Conservation (phyloP, 2,113 vertebrate genomes). For the Empidonax alnorum region DNA sequence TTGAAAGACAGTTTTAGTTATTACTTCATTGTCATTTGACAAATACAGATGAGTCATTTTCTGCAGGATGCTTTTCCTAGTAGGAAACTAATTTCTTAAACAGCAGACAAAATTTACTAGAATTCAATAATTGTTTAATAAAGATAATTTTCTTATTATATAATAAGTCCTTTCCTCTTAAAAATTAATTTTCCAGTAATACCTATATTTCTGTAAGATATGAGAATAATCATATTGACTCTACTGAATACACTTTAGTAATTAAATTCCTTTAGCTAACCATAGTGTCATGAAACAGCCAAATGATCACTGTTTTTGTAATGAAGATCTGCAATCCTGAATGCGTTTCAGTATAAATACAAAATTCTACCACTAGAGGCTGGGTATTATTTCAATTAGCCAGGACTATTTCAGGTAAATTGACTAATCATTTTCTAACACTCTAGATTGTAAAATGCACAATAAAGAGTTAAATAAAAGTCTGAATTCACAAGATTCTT, state of each 20-base stretch:
- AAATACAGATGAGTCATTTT: neutral
- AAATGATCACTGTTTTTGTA: neutral
- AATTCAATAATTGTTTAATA: neutral
- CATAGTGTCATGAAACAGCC: neutral
- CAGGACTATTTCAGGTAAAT: neutral
- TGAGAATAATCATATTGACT: neutral
- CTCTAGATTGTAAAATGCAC: neutral
- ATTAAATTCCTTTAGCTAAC: neutral
- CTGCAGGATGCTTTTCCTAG: neutral
- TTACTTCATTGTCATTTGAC: neutral
- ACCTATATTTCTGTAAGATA: neutral
- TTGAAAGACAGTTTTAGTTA: neutral
- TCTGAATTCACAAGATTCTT: neutral
- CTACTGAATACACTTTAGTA: neutral
- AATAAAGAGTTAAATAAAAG: neutral
- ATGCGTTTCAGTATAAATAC: neutral
- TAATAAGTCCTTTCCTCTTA: neutral
- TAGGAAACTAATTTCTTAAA: neutral
- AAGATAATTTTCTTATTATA: neutral
- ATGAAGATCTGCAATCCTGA: neutral
- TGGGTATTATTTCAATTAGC: neutral
- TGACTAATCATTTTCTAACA: neutral
- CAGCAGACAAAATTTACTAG: neutral
- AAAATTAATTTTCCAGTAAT: conserved; percentile 20
- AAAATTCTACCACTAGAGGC: neutral